These are phyloP conservation scores for Onychostruthus taczanowskii DNA, from an alignment of 2,113 vertebrate genomes.

Conservation along the genomic window DNA sequence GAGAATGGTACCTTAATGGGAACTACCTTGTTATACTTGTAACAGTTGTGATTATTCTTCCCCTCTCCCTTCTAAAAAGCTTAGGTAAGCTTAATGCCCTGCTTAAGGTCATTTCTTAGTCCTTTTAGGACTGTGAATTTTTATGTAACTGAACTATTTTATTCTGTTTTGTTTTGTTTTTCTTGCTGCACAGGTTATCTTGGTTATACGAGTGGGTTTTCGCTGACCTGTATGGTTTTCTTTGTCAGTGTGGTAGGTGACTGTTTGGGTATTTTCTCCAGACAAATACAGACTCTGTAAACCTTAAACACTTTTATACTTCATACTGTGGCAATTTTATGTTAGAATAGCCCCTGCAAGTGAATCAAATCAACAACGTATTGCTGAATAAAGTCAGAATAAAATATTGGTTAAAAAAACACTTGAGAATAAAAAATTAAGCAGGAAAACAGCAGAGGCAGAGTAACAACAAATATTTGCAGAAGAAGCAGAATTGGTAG, in stretches of 20 bases:
- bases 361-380: neutral
- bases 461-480: neutral
- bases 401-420: neutral
- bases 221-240: conserved; percentile 96
- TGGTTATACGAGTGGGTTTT: conserved; percentile 97
- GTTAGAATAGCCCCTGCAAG: neutral
- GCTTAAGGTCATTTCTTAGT: neutral
- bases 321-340: neutral
- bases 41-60: conserved; percentile 89
- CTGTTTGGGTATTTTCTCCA: neutral
- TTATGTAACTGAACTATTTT: conserved; percentile 8
- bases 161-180: conserved; percentile 1
- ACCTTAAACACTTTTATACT: neutral
- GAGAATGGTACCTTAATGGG: conserved; percentile 95
- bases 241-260: conserved; percentile 91
- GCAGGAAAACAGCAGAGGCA: neutral
- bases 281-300: neutral
- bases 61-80: conserved; percentile 92
- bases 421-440: neutral
- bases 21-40: conserved; percentile 95
- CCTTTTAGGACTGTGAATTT: neutral
- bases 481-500: neutral
- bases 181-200: conserved; percentile 84
- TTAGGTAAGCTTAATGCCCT: conserved; percentile 80
- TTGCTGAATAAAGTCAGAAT: neutral